These are phyloP conservation scores for Plemyria rubiginata DNA, from an alignment of 2,888 invertebrate genomes.

Conservation along the genomic window DNA sequence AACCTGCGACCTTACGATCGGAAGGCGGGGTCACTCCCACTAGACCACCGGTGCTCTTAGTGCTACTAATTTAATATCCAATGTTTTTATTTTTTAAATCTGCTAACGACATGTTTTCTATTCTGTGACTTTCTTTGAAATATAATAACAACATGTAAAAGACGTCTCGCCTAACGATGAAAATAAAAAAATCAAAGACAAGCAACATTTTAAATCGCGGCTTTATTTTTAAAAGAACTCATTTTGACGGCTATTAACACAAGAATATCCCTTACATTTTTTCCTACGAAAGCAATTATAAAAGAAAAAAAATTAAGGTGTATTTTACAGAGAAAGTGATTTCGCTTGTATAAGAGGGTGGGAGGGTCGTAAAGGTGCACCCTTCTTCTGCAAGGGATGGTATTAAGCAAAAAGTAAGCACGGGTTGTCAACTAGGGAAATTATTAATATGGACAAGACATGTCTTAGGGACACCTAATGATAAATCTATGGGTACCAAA, in stretches of 20 bases:
- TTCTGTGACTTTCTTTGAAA: no score
- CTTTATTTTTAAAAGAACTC: slow-evolving; percentile 78
- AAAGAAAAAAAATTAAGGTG: slow-evolving; percentile 45
- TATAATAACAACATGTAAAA: no score
- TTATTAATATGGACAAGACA: slow-evolving; percentile 41
- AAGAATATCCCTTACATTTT: slow-evolving; percentile 41
- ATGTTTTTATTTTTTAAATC: no score
- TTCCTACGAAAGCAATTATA: slow-evolving; percentile 40
- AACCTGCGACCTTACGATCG: no score
- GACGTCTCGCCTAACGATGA: not conserved
- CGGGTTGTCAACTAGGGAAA: slow-evolving; percentile 40
- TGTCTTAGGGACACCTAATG: no score
- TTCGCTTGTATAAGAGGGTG: slow-evolving; percentile 66
- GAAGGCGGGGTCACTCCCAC: no score
- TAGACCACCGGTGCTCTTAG: no score
- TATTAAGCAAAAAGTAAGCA: slow-evolving; percentile 71
- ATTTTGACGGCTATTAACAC: slow-evolving; percentile 41
- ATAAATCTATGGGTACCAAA: no score
- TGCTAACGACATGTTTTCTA: no score
- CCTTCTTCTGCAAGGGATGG: slow-evolving; percentile 72
- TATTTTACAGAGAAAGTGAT: slow-evolving; percentile 68
- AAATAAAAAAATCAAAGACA: slow-evolving; percentile 24
- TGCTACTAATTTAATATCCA: no score
- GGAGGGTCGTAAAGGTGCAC: slow-evolving; percentile 64
- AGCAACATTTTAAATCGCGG: slow-evolving; percentile 9